Base-by-base conservation (phyloP, 2,797 vertebrate genomes). In the Enteromius fasciolatus region DNA sequence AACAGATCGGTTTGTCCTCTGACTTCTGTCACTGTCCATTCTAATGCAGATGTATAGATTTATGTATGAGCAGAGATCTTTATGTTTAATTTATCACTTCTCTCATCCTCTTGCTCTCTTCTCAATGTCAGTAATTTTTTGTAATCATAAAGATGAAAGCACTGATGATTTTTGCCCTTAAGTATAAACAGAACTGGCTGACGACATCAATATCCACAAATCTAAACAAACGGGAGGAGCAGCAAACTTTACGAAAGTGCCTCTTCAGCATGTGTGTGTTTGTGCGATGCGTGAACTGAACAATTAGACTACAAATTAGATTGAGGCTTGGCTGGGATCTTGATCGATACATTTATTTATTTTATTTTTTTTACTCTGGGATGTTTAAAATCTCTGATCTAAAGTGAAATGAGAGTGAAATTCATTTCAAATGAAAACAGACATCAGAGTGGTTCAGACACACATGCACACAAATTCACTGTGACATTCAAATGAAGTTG, bases 111-210 rank as follows among this genome's bases (percentile, higher is more conserved):
- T 46, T 48, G 31, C 57, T 85, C 66, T 44, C 20, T 73, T 80
- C 64, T 80, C 54, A 52, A 59, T 64, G 18, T 54, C 23, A 57
- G 23, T 41, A 18, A 33, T 36, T 76, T 70, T 75, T 75, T 67
- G 39, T 83, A 67, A 81, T 86, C 39, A 57, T 46, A 50, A 64
- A 72, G 66, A 83, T 83, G 59, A 81, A 81, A 83, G 85, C 67
- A 44, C 33, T 77, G 54, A 79, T 68, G 25, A 89, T 86, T 90
- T 89, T 91, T 84, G 89, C 90, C 90, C 57, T 83, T 76, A 82
- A 92, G 91, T 92, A 90, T 91, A 92, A 93, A 91, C 88, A 89
- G 91, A 85, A 93, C 93, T 90, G 90, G 90, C 92, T 91, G 92
- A 92, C 91, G 89, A 90, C 91, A 91, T 93, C 92, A 91, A 93